Conservation (phyloP, 2,888 invertebrate species). For the Pachycephus smyrnensis region DNA sequence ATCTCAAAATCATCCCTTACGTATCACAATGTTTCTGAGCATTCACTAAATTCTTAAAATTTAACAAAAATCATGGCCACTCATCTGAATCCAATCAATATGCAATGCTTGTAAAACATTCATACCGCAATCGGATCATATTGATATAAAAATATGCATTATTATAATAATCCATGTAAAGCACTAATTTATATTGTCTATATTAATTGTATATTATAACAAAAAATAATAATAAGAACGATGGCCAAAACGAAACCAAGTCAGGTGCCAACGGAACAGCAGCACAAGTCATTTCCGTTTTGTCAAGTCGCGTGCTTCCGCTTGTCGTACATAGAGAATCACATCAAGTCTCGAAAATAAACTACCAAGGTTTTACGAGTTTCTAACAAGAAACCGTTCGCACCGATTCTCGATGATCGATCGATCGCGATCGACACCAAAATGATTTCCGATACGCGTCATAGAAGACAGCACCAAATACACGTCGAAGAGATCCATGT, state of each 20-base stretch:
- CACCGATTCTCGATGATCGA: background rate
- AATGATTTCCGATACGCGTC: background rate
- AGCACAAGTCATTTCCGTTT: background rate
- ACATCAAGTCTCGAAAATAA: background rate
- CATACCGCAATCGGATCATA: background rate
- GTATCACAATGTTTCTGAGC: background rate
- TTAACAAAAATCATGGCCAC: background rate
- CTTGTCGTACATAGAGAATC: background rate
- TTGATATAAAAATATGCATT: background rate
- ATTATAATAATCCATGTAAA: background rate
- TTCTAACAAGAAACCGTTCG: background rate
- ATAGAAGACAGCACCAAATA: background rate
- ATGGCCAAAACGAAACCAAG: background rate
- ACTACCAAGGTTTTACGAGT: background rate
- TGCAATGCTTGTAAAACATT: background rate
- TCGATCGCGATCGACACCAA: background rate
- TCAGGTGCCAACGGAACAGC: background rate
- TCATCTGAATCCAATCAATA: background rate
- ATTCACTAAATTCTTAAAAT: background rate
- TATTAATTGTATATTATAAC: background rate
- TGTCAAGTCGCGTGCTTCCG: background rate
- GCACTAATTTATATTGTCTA: background rate
- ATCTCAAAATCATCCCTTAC: background rate
- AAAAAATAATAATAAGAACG: background rate
- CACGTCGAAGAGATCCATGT: slow-evolving; percentile 51